Evolutionary conservation across 64 coral and sea anemone species (phyloP), one percentile per base, ranked within the genome.

Genomic region (Porites lutea): DNA sequence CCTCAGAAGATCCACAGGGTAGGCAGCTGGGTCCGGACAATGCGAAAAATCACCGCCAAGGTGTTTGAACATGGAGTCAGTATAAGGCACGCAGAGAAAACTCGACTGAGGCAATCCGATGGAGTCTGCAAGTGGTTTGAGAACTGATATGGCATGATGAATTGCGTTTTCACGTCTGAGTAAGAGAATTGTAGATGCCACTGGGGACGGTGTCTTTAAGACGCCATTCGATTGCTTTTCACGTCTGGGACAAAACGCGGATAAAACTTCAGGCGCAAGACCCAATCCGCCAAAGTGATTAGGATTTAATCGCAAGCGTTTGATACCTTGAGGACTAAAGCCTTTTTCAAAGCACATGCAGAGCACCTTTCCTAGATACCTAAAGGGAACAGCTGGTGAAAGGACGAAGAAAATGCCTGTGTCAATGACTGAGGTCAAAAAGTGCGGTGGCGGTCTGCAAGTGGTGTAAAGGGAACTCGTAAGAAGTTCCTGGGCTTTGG

Each of bases 121-220:
- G 72, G 88, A 64, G 15, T 93, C 79, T 1, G 73, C 75, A 8
- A 94, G n/a, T 20, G 87, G 16, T 77, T 92, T 82, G 5, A 95
- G 79, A 52, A 98, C 75, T 3, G 92, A 91, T 3, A 86, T 52
- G 0, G 86, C 74, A 16, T 98, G 96, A 48, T 98, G 93, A 52
- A 70, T 52, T 13, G 79, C 96, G 57, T 98, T 98, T 54, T 98
- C 96, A 13, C 87, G 92, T 65, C 79, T 52, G 57, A 98, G 85
- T 78, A 87, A 95, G 15, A 98, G 72, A 13, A 98, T 71, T 52
- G 96, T 95, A 55, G 86, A 93, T 0, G 88, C 88, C 0, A 86
- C 57, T 19, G 92, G 72, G 13, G 86, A 91, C 54, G 84, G 67
- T 5, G 47, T 76, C 4, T 16, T 13, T 47, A 66, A 69, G 18